Evolutionary conservation across 64 coral and sea anemone genomes (phyloP).

Genomic region (Catalaphyllia jardinei): DNA sequence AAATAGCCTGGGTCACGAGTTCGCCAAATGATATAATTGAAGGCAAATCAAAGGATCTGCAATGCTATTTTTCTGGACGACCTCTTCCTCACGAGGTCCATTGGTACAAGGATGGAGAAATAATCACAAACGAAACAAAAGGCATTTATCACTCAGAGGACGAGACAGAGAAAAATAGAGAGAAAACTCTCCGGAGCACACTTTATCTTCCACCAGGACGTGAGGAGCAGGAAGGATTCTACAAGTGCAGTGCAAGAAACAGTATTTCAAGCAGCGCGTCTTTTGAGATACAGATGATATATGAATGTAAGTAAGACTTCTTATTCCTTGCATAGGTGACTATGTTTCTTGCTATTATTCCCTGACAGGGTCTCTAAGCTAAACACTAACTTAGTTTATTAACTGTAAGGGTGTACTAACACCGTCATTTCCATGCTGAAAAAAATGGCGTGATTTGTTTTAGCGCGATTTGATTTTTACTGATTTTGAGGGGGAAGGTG

Average conservation of each 20-base stretch:
- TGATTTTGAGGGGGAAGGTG: too few relatives aligned
- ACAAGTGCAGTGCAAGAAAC: not conserved
- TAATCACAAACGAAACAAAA: not conserved
- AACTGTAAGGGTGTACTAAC: too few relatives aligned
- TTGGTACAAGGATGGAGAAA: not conserved
- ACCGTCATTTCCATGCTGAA: too few relatives aligned
- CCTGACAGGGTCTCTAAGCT: not conserved
- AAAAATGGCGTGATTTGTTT: too few relatives aligned
- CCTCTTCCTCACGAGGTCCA: too few relatives aligned
- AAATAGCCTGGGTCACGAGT: not conserved
- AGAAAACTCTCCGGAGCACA: not conserved
- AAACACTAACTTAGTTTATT: not conserved
- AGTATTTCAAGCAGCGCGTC: not conserved
- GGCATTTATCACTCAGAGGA: not conserved
- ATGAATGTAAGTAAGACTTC: not conserved
- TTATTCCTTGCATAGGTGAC: not conserved
- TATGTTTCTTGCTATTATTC: not conserved
- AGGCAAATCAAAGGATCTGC: not conserved
- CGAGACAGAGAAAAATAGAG: not conserved
- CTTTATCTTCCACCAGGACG: not conserved
- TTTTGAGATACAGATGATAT: not conserved
- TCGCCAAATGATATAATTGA: not conserved
- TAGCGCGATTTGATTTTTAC: too few relatives aligned
- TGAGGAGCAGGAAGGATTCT: not conserved
- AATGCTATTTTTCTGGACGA: not conserved